Base-by-base conservation (phyloP, 1,140 invertebrate species). In the Sycophila sp. region DNA sequence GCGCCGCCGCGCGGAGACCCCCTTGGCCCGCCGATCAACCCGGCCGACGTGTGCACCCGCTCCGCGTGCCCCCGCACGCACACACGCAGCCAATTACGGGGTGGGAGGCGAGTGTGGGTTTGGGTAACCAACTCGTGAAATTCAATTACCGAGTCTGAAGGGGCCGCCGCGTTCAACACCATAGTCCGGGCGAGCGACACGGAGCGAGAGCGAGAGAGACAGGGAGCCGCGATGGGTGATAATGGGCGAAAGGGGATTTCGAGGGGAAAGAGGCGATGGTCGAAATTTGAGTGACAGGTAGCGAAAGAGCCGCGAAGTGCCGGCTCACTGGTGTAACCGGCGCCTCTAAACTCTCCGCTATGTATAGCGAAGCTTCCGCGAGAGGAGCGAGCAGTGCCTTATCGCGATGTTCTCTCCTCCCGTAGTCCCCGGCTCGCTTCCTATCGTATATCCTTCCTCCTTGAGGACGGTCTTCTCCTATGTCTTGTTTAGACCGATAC, bases 121-220 rank as follows among this genome's bases (percentile, higher is more conserved):
- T 78, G 83, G 84, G 78, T 84, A 85, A 85, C 83, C 83, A 86
- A 83, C 81, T 86, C 79, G 83, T 86, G 83, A 85, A 85, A 85
- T 86, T 85, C 83, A 86, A 86, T 86, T 86, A 85, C 81, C 81
- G 80, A 81, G 82, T 80, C 79, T 80, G 79, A 74, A 78, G 79
- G 81, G 79, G 79, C 77, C 71, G 75, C 64, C 70, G 75, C 70
- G 72, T 5, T 13, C 6, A 13, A 13, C 6, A 13, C 34, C 34
- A 75, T 72, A 74, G 75, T 42, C 75, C 73, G 74, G 73, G 63
- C 65, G 74, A 67, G 67, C 68, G n/a, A n/a, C 60, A 74, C 70
- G 73, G 70, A 76, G 45, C 13, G 24, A 34, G 36, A 17, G 15
- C 24, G 26, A 45, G 17, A 26, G 40, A 40, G 51, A 73, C 75